Conservation (phyloP, 2,797 vertebrate genomes). For the Gouania willdenowi region DNA sequence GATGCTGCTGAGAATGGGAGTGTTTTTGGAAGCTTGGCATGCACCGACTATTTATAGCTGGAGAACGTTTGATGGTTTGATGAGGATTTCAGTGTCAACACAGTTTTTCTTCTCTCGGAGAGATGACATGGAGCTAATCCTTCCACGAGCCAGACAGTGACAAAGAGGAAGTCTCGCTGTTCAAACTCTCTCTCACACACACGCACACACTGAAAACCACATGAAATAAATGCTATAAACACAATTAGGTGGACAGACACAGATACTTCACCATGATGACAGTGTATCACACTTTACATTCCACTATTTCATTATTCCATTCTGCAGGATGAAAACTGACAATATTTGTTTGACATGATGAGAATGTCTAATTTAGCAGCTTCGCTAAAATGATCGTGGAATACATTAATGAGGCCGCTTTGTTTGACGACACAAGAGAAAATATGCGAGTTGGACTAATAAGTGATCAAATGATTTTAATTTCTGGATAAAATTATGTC, state of each 20-base stretch:
- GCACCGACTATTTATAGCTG: constrained; percentile 30
- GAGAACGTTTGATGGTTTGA: constrained; percentile 32
- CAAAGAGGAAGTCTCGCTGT: not conserved
- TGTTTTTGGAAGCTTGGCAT: constrained; percentile 6
- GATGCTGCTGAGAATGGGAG: constrained; percentile 2
- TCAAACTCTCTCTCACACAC: not conserved
- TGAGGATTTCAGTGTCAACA: constrained; percentile 33
- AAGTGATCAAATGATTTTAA: too few relatives aligned
- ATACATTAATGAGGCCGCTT: too few relatives aligned
- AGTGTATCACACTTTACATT: too few relatives aligned
- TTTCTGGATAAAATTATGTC: too few relatives aligned
- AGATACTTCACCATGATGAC: too few relatives aligned
- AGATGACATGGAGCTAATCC: constrained; percentile 24
- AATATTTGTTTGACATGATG: too few relatives aligned
- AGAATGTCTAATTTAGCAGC: too few relatives aligned
- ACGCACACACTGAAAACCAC: constrained; percentile 6
- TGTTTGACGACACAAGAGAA: too few relatives aligned
- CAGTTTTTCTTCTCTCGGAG: constrained; percentile 17
- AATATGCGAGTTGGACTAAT: too few relatives aligned
- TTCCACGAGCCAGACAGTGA: constrained; percentile 6
- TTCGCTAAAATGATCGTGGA: too few relatives aligned
- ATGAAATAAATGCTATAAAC: constrained; percentile 44
- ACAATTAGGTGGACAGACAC: constrained; percentile 24
- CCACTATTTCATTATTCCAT: too few relatives aligned
- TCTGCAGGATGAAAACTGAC: too few relatives aligned